Conservation (phyloP, 2,113 vertebrate genomes). For the Progne subis region DNA sequence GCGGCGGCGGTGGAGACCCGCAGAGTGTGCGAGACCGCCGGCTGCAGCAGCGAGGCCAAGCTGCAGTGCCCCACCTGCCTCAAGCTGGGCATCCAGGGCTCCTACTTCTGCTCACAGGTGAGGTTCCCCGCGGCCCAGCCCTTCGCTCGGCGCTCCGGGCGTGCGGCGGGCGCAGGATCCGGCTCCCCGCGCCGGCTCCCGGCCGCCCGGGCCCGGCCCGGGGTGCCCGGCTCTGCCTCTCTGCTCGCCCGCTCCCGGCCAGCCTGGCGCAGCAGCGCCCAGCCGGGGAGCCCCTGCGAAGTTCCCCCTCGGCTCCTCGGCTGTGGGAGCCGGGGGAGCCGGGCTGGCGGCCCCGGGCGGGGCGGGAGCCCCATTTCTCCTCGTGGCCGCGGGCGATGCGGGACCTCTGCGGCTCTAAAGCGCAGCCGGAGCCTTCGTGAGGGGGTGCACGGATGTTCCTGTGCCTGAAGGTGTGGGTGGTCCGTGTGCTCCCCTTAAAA, state of each 20-base stretch:
- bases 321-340: not conserved
- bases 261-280: not conserved
- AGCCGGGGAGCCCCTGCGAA: not conserved
- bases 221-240: not conserved
- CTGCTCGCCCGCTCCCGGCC: not conserved
- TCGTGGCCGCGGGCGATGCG: not conserved
- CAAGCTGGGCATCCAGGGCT: conserved; percentile 96
- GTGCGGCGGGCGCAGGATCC: not conserved
- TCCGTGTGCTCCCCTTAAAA: not conserved
- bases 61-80: conserved; percentile 97
- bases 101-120: conserved; percentile 99
- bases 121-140: not conserved
- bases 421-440: not conserved
- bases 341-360: not conserved
- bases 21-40: conserved; percentile 89
- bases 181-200: not conserved
- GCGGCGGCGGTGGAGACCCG: conserved; percentile 87
- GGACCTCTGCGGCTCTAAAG: not conserved
- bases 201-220: not conserved
- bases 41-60: conserved; percentile 91
- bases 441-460: not conserved
- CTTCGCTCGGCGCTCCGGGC: not conserved
- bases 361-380: not conserved
- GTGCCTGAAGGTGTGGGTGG: not conserved
- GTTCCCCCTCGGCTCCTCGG: not conserved